Evolutionary conservation across 2,113 vertebrate species (phyloP).

Genomic region (Corvus hawaiiensis): DNA sequence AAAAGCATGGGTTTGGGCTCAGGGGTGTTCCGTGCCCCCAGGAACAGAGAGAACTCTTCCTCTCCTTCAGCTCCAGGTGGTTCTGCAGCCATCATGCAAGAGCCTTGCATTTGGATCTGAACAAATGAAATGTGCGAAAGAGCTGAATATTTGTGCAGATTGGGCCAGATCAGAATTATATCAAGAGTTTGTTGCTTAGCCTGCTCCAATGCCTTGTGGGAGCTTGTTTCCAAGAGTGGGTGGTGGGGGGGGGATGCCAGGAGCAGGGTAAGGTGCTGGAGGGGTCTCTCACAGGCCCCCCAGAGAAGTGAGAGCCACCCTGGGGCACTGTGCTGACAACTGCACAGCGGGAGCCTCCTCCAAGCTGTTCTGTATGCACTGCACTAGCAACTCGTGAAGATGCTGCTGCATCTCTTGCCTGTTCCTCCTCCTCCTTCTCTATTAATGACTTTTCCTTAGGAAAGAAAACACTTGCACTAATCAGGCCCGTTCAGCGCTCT

Average conservation of each 20-base stretch:
- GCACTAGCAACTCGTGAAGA: background rate
- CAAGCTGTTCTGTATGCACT: background rate
- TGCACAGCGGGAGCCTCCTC: background rate
- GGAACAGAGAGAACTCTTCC: background rate
- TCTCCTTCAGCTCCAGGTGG: background rate
- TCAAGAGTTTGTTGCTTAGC: background rate
- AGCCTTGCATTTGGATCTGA: background rate
- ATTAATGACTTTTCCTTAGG: background rate
- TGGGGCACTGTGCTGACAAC: background rate
- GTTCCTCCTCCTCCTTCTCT: background rate
- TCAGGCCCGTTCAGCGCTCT: background rate
- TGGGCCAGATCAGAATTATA: background rate
- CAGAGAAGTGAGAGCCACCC: background rate
- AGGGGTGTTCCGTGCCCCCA: background rate
- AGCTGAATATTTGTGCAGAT: background rate
- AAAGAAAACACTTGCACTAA: background rate
- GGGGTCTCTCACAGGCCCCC: background rate
- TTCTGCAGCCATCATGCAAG: background rate
- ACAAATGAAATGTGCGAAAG: background rate
- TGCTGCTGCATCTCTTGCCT: slow-evolving; percentile 13
- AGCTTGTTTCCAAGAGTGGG: background rate
- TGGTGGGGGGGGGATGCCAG: background rate
- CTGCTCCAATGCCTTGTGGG: background rate
- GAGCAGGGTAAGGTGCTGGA: background rate
- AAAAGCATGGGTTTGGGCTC: background rate